Percentiles rank a stretch among this genome's conserved stretches.
These are phyloP conservation scores for Microcebus ravelobensis DNA, from an alignment of 2,113 vertebrate species.

Conservation along the genomic window DNA sequence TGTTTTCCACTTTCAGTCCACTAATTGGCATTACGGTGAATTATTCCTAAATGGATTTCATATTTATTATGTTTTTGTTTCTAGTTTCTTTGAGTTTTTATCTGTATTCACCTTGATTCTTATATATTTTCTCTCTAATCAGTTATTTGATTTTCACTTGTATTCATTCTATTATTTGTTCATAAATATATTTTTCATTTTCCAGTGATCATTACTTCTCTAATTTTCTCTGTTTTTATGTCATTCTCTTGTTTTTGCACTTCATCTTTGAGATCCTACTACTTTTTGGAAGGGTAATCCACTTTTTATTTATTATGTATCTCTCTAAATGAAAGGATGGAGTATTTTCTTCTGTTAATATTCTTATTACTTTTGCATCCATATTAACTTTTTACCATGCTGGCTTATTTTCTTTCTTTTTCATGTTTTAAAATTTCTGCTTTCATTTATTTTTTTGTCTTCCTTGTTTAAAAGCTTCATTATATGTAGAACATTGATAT, in stretches of 20 bases:
- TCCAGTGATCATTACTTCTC: background rate
- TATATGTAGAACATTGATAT: background rate
- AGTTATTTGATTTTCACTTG: background rate
- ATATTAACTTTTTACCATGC: background rate
- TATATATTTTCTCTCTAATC: background rate
- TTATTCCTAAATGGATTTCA: background rate
- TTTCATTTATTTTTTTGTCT: too few species aligned
- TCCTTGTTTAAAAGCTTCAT: background rate
- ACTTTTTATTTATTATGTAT: background rate
- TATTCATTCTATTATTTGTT: background rate
- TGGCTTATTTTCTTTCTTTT: background rate
- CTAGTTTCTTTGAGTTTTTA: background rate
- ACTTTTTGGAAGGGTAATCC: background rate
- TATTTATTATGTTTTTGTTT: background rate
- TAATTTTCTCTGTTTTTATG: background rate
- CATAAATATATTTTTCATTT: background rate
- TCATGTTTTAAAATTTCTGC: background rate
- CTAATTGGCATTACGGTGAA: background rate
- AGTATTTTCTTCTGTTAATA: background rate
- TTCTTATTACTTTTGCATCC: background rate
- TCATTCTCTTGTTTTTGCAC: background rate
- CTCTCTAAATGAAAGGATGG: background rate
- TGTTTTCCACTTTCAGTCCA: background rate
- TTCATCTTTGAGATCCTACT: background rate
- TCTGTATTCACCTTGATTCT: background rate